Base-by-base conservation (phyloP, 2,113 vertebrate genomes). In the Scomber scombrus region DNA sequence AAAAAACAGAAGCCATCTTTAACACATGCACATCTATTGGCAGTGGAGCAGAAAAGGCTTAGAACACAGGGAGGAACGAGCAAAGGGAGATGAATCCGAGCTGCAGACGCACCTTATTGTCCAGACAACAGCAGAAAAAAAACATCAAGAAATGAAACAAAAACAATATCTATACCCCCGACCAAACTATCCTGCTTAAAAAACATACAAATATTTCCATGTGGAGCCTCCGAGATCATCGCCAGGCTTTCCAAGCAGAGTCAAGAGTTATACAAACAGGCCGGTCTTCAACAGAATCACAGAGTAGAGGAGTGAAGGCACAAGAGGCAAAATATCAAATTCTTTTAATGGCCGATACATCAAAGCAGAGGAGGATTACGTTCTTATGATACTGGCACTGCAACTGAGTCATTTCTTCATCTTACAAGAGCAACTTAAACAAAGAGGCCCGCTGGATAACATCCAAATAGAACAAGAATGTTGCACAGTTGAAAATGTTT, bases 1-100 rank as follows among this genome's bases (percentile, higher is more conserved):
- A 26, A 26, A 26, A 26, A 80, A 85, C 70, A 82, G 8, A 68
- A 72, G 72, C 80, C 57, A 40, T 79, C 81, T 92, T 89, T 92
- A 91, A 94, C 88, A 93, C 91, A 95, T 95, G 93, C 92, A 93
- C 94, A 95, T 94, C 71, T 88, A 93, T 94, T 93, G 91, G 91
- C 93, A 94, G 4, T 93, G 88, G 78, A 93, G 90, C 92, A 92
- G 90, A 94, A 94, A 93, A 78, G 88, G 86, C 91, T 92, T 91
- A 86, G 64, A 90, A 88, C 49, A 82, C 74, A 82, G 77, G 45
- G 54, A 85, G 29, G 71, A 76, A 75, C 80, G 71, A 66, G 63
- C 60, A 81, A 26, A 26, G 23, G 64, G 50, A 83, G 80, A 75
- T 63, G 71, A 80, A 83, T 77, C 71, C 26, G 47, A 77, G 50